Conservation (phyloP, 2,888 invertebrate genomes). For the Lochmaea capreae region DNA sequence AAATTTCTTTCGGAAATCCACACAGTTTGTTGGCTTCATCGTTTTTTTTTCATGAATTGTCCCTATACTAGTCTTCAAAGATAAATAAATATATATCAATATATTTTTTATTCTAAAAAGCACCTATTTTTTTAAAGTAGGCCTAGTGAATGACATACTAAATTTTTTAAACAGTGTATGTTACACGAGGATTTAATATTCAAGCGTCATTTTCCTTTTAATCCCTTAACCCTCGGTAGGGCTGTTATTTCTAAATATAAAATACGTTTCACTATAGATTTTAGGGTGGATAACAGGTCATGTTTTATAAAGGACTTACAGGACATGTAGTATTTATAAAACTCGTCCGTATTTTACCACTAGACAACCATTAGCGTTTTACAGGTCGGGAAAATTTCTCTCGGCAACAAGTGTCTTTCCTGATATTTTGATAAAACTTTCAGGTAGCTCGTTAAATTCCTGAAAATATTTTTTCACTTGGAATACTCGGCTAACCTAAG, state of each 20-base stretch:
- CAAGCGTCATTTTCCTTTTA: not conserved
- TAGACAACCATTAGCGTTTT: not conserved
- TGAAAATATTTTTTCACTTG: not conserved
- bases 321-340: constrained; percentile 1
- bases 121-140: not conserved
- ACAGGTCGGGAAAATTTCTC: no score
- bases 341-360: not conserved
- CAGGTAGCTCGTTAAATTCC: not conserved
- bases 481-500: no score
- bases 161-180: not conserved
- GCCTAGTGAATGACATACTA: not conserved
- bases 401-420: no score
- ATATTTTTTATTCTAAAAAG: not conserved
- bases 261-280: not conserved
- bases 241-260: not conserved
- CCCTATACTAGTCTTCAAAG: no score
- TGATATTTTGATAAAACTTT: no score
- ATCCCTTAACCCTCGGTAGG: not conserved
- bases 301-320: not conserved
- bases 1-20: not conserved
- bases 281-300: not conserved
- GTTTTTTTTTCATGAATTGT: not conserved
- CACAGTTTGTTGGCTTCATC: not conserved
- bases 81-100: no score
- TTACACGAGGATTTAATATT: not conserved